Conservation (phyloP, 1,140 invertebrate species). For the Diabrotica undecimpunctata region DNA sequence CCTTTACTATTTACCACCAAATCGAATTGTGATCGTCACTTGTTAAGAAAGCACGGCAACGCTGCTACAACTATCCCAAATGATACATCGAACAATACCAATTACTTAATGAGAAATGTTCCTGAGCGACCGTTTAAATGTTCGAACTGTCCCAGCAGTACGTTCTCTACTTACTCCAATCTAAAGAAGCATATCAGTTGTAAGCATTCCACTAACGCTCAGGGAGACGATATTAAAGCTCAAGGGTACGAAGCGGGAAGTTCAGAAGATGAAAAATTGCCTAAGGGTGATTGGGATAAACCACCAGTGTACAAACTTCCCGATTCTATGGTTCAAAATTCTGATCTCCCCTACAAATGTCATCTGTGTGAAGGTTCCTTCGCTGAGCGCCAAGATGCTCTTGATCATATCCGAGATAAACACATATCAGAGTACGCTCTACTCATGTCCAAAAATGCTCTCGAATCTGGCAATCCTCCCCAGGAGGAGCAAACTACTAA, state of each 20-base stretch:
- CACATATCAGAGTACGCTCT: constrained; percentile 73
- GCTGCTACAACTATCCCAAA: constrained; percentile 44
- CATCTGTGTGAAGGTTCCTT: constrained; percentile 88
- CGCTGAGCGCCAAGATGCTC: constrained; percentile 69
- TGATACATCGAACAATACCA: constrained; percentile 39
- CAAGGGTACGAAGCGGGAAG: constrained; percentile 49
- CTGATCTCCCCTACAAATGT: constrained; percentile 84
- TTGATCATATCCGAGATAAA: constrained; percentile 72
- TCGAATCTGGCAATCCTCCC: constrained; percentile 57
- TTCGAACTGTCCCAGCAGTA: constrained; percentile 77
- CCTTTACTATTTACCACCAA: constrained; percentile 93
- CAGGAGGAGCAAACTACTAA: constrained; percentile 52
- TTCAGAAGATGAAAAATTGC: constrained; percentile 46
- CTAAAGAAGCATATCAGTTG: constrained; percentile 72
- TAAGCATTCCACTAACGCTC: constrained; percentile 58
- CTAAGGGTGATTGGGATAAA: constrained; percentile 33
- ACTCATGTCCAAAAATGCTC: constrained; percentile 73
- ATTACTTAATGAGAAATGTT: constrained; percentile 63
- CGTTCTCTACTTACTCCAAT: constrained; percentile 78
- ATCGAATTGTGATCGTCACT: constrained; percentile 92
- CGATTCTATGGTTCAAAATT: constrained; percentile 38
- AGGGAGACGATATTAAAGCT: constrained; percentile 44
- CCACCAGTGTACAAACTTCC: constrained; percentile 24
- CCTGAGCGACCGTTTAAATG: constrained; percentile 82
- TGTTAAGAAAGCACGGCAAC: constrained; percentile 82